Conservation (phyloP, 2,888 invertebrate genomes). For the Tenodera sinensis region DNA sequence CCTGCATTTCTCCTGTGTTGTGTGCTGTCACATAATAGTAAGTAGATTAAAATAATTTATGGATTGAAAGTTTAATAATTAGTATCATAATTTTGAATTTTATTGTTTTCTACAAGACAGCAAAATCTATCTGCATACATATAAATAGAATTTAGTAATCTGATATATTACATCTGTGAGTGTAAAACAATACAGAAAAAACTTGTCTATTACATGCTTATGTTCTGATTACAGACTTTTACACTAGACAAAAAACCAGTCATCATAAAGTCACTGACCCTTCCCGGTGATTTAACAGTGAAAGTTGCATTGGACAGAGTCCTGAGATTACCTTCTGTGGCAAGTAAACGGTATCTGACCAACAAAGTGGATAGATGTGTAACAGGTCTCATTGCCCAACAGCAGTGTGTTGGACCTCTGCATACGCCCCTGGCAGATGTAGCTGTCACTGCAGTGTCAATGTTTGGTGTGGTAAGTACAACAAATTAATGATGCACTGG, state of each 20-base stretch:
- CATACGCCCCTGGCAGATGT: slow-evolving; percentile 95
- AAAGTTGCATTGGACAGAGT: slow-evolving; percentile 72
- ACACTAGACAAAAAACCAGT: slow-evolving; percentile 52
- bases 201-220: too few species aligned
- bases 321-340: slow-evolving; percentile 83
- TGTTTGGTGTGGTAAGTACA: slow-evolving; percentile 63
- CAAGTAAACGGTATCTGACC: slow-evolving; percentile 91
- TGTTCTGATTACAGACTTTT: slow-evolving; percentile 48
- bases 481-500: too few species aligned
- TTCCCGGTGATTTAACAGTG: slow-evolving; percentile 59
- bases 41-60: too few species aligned
- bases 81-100: too few species aligned
- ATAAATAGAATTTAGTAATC: too few species aligned
- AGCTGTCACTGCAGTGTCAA: slow-evolving; percentile 83
- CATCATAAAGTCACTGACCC: slow-evolving; percentile 50
- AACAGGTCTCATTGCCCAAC: slow-evolving; percentile 91
- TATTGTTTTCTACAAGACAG: too few species aligned
- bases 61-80: too few species aligned
- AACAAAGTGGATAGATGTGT: slow-evolving; percentile 96
- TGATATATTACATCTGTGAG: too few species aligned
- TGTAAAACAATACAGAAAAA: too few species aligned
- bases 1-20: too few species aligned
- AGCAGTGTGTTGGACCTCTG: slow-evolving; percentile 96
- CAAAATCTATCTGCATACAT: too few species aligned
- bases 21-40: too few species aligned